Conservation (phyloP, 2,797 vertebrate genomes). For the Enteromius unitaeniatus region DNA sequence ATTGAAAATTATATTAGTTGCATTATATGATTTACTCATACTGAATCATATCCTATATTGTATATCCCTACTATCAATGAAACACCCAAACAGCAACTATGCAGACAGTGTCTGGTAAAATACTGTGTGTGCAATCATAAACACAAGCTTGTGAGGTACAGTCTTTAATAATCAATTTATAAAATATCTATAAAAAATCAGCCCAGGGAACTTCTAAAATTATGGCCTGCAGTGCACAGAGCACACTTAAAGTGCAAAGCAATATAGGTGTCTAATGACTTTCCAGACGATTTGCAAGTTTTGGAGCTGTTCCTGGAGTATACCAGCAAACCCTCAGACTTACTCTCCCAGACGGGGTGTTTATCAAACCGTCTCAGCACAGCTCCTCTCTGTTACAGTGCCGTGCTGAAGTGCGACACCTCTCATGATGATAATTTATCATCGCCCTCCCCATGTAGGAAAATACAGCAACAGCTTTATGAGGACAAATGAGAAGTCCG, state of each 20-base stretch:
- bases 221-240: not conserved
- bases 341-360: slow-evolving; percentile 31
- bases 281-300: slow-evolving; percentile 38
- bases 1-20: not conserved
- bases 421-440: slow-evolving; percentile 56
- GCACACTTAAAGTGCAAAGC: slow-evolving; percentile 8
- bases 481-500: slow-evolving; percentile 52
- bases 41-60: not conserved
- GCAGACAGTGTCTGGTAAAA: slow-evolving; percentile 7
- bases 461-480: slow-evolving; percentile 54
- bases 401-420: slow-evolving; percentile 19
- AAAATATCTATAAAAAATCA: not conserved
- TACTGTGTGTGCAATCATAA: not conserved
- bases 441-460: slow-evolving; percentile 24
- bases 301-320: slow-evolving; percentile 29
- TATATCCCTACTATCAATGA: not conserved
- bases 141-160: not conserved
- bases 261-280: slow-evolving; percentile 40
- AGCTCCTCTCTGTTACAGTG: slow-evolving; percentile 9
- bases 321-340: slow-evolving; percentile 7
- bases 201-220: not conserved
- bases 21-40: not conserved
- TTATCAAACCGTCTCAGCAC: slow-evolving; percentile 32
- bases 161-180: slow-evolving; percentile 8
- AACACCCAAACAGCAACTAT: not conserved